These are phyloP conservation scores for Bucorvus abyssinicus DNA, from an alignment of 2,797 vertebrate species.

Conservation along the genomic window DNA sequence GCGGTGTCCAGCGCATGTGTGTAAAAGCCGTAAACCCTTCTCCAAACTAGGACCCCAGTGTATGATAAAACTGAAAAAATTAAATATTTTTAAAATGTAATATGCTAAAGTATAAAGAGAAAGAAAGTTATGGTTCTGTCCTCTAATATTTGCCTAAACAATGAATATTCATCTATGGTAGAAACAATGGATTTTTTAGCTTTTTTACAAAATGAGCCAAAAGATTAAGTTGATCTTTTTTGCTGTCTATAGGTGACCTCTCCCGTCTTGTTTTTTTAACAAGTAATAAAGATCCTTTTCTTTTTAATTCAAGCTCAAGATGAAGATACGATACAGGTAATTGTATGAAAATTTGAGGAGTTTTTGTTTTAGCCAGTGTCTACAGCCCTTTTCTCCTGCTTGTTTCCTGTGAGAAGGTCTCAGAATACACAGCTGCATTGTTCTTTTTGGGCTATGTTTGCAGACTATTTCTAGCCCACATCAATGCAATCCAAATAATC, in stretches of 20 bases:
- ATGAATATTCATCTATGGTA: not conserved
- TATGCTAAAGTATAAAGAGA: not conserved
- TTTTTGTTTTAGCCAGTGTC: not conserved
- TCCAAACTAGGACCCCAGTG: not conserved
- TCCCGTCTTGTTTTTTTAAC: not conserved
- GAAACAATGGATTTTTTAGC: not conserved
- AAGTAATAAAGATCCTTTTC: not conserved
- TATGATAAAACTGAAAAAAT: not conserved
- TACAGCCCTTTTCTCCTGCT: not conserved
- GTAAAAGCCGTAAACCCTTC: not conserved
- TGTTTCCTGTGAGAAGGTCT: not conserved
- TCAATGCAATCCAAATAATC: constrained; percentile 21
- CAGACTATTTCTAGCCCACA: constrained; percentile 34
- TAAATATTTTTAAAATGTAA: not conserved
- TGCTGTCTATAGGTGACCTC: not conserved
- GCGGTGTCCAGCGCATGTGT: not conserved
- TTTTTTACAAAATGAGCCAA: not conserved
- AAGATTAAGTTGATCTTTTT: accelerated
- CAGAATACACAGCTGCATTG: constrained; percentile 1
- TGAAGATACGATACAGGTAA: not conserved
- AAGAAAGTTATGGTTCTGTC: not conserved
- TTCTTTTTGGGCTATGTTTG: constrained; percentile 25
- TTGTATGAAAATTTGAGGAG: not conserved
- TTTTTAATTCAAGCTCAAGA: not conserved
- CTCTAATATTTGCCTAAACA: not conserved